Evolutionary conservation across 1,140 invertebrate species (phyloP).

Genomic region (Drosophila serrata): DNA sequence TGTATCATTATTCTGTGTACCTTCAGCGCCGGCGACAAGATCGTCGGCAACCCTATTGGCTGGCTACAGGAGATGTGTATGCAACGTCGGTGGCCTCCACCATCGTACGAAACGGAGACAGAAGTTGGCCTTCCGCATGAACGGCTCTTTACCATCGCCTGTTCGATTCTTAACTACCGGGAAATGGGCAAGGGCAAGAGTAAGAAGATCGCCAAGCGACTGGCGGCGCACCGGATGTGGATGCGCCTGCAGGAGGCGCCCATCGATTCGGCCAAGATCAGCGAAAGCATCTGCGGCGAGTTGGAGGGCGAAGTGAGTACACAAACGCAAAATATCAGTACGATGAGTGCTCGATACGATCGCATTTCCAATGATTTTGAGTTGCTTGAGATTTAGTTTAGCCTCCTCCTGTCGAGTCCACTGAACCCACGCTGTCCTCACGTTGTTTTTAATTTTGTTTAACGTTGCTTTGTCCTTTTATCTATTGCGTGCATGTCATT

Average conservation of each 20-base stretch:
- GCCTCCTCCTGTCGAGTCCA: neutral
- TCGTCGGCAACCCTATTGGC: constrained; percentile 96
- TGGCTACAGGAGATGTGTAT: constrained; percentile 98
- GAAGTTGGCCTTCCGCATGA: constrained; percentile 97
- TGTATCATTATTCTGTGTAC: neutral
- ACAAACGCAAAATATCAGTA: constrained; percentile 6
- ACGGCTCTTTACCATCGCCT: constrained; percentile 96
- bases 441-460: neutral
- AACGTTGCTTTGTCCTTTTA: neutral
- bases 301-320: constrained; percentile 82
- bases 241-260: constrained; percentile 92
- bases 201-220: constrained; percentile 97
- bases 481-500: neutral
- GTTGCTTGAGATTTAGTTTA: constrained; percentile 48
- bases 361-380: constrained; percentile 32
- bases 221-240: constrained; percentile 97
- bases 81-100: constrained; percentile 97
- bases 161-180: constrained; percentile 93
- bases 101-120: constrained; percentile 95
- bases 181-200: constrained; percentile 95
- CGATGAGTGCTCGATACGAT: constrained; percentile 34
- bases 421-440: no score
- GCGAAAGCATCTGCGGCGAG: constrained; percentile 85
- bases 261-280: constrained; percentile 87
- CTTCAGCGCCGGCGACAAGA: constrained; percentile 87